Percentiles rank a stretch among this genome's conserved stretches.
Conservation (phyloP, 2,113 vertebrate species). For the Myiagra hebetior region DNA sequence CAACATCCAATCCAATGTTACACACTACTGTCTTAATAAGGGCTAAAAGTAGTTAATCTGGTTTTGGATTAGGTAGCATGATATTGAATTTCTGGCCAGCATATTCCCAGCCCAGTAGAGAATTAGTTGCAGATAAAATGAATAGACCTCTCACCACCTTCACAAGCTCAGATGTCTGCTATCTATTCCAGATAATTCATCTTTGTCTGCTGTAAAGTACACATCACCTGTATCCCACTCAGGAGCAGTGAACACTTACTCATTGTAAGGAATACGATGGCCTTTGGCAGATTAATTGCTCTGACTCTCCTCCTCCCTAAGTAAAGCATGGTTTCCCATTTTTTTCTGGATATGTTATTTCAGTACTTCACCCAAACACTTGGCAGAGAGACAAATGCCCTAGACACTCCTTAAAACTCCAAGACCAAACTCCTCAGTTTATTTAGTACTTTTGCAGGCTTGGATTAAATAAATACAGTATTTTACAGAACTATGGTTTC, state of each 20-base stretch:
- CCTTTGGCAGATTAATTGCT: constrained; percentile 10
- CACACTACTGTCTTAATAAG: background rate
- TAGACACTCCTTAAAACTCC: background rate
- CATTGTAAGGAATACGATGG: background rate
- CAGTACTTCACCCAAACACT: background rate
- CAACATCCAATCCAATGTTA: background rate
- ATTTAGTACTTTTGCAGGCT: background rate
- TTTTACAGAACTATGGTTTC: background rate
- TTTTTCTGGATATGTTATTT: background rate
- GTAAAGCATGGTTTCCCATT: background rate
- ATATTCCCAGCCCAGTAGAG: background rate
- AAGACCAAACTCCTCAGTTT: background rate
- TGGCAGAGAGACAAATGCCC: background rate
- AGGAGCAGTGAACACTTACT: constrained; percentile 15
- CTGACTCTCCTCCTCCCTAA: background rate
- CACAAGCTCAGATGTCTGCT: background rate
- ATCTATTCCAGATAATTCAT: background rate
- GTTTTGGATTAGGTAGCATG: background rate
- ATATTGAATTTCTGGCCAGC: background rate
- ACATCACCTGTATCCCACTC: background rate
- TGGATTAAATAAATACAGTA: background rate
- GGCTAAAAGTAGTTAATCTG: background rate
- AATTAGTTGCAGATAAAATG: background rate
- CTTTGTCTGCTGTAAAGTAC: background rate
- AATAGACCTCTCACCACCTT: background rate